phyloP scores from a whole-genome alignment of 1,140 invertebrate genomes.

The Drosophila aff. region DNA sequence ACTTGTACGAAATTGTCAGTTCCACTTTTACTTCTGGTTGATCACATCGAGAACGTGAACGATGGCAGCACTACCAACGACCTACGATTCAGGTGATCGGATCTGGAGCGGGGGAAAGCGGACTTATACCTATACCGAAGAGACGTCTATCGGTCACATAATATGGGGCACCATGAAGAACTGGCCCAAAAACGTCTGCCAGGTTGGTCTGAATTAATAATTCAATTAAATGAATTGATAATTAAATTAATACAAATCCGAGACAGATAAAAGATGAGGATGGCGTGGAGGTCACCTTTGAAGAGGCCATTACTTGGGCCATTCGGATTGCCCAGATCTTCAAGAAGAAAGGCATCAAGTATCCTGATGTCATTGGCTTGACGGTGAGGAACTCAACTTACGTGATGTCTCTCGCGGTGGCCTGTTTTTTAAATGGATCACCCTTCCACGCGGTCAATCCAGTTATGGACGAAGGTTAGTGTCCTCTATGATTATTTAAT shows the following conservation, averaged over 20 bases:
- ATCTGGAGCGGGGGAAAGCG: neutral
- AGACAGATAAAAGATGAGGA: neutral
- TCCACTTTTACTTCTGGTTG: neutral
- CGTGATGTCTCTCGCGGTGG: slow-evolving; percentile 2
- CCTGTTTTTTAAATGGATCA: slow-evolving; percentile 1
- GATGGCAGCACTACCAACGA: neutral
- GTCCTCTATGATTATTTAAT: no score
- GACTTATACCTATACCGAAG: neutral
- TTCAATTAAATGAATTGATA: neutral
- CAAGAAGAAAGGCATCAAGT: slow-evolving; percentile 2
- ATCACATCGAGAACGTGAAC: neutral
- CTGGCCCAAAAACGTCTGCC: slow-evolving; percentile 6
- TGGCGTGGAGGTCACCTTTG: neutral
- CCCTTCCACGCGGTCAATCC: neutral
- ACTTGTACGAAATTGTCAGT: neutral
- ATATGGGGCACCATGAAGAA: neutral
- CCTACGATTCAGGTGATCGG: neutral
- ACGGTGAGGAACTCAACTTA: neutral
- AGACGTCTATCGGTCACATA: neutral
- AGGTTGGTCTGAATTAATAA: neutral
- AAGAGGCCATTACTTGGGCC: neutral
- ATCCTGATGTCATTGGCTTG: slow-evolving; percentile 1
- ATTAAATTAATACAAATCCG: neutral
- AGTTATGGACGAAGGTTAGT: neutral
- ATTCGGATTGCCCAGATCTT: slow-evolving; percentile 5